Conservation (phyloP, 2,797 vertebrate species). For the Scarus forsteni region DNA sequence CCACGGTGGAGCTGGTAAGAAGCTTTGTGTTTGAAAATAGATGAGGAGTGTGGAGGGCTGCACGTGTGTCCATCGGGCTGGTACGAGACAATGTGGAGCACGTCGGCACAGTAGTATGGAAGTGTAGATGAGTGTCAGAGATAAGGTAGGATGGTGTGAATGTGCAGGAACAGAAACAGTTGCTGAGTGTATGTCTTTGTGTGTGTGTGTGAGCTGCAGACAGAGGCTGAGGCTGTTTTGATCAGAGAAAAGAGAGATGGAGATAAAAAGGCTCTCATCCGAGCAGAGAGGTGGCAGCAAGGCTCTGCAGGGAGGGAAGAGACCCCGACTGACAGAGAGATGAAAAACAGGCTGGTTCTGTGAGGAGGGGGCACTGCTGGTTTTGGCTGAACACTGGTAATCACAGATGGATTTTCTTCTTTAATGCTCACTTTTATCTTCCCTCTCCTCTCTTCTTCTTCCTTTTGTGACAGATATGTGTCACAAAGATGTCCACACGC, state of each 20-base stretch:
- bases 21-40: slow-evolving; percentile 42
- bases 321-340: slow-evolving; percentile 50
- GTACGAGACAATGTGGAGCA: slow-evolving; percentile 31
- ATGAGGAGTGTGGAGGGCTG: slow-evolving; percentile 6
- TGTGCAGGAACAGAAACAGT: slow-evolving; percentile 21
- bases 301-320: slow-evolving; percentile 46
- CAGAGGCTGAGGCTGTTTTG: slow-evolving; percentile 59
- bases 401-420: slow-evolving; percentile 53
- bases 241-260: slow-evolving; percentile 66
- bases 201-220: slow-evolving; percentile 15
- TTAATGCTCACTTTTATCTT: slow-evolving; percentile 33
- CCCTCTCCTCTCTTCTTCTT: slow-evolving; percentile 1
- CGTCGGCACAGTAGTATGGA: slow-evolving; percentile 32
- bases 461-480: slow-evolving; percentile 91
- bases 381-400: slow-evolving; percentile 52
- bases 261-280: slow-evolving; percentile 62
- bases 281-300: slow-evolving; percentile 45
- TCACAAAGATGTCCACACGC: slow-evolving; percentile 99
- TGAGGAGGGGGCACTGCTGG: slow-evolving; percentile 27
- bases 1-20: slow-evolving; percentile 48
- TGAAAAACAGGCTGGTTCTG: slow-evolving; percentile 51
- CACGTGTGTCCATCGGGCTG: slow-evolving; percentile 19
- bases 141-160: slow-evolving; percentile 43
- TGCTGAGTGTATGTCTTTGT: slow-evolving; percentile 19
- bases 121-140: slow-evolving; percentile 52